Percentiles rank a stretch among this genome's conserved stretches.
Evolutionary conservation across 1,140 invertebrate genomes (phyloP).

Genomic region (Chionoecetes opilio): DNA sequence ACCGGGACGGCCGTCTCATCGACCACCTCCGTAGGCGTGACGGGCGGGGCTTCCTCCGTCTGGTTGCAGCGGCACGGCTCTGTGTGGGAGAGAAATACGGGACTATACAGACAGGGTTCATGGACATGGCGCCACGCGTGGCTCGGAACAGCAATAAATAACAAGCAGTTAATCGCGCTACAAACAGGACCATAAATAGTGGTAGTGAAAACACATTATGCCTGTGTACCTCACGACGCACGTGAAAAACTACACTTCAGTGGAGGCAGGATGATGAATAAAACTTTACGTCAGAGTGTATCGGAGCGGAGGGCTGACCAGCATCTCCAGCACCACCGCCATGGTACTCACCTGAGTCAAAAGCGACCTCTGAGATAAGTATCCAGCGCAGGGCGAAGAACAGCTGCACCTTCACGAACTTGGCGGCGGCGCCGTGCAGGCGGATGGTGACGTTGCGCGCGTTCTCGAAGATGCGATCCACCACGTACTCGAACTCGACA

Average conservation of each 20-base stretch:
- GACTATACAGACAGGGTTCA: slow-evolving; percentile 86
- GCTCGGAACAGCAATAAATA: slow-evolving; percentile 23
- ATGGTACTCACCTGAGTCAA: slow-evolving; percentile 85
- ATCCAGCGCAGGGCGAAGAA: slow-evolving; percentile 94
- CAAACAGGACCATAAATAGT: neutral
- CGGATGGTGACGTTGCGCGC: slow-evolving; percentile 93
- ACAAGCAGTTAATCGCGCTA: neutral
- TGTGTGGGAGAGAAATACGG: slow-evolving; percentile 81
- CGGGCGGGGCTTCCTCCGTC: slow-evolving; percentile 59
- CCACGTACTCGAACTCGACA: slow-evolving; percentile 88
- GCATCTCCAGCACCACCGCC: neutral
- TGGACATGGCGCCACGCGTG: slow-evolving; percentile 83
- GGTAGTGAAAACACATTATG: slow-evolving; percentile 15
- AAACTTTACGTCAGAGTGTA: neutral
- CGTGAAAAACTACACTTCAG: slow-evolving; percentile 1
- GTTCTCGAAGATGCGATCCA: slow-evolving; percentile 91
- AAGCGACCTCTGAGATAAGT: slow-evolving; percentile 93
- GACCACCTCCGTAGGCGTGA: neutral
- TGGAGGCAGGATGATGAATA: neutral
- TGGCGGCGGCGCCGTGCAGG: slow-evolving; percentile 90
- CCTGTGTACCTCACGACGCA: slow-evolving; percentile 1
- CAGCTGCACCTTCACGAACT: slow-evolving; percentile 91
- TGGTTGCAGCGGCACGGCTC: slow-evolving; percentile 76
- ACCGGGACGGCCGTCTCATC: slow-evolving; percentile 34
- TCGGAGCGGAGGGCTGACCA: neutral